A percentile compares a stretch with the other conserved stretches of the same genome.
Conservation (phyloP, 2,888 invertebrate species). For the Tupiocoris notatus region DNA sequence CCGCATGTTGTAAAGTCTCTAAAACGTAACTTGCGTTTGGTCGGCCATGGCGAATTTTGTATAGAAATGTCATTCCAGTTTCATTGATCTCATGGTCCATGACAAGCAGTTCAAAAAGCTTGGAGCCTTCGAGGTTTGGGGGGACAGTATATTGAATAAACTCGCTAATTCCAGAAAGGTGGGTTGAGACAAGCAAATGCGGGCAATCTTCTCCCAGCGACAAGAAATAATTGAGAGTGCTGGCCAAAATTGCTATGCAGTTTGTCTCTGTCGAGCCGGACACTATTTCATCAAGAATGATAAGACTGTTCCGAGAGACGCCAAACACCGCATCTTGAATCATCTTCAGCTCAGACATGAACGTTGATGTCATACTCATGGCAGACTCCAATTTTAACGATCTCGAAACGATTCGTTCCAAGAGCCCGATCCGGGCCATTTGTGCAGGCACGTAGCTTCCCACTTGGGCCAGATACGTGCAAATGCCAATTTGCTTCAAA, state of each 20-base stretch:
- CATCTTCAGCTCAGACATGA: slow-evolving; percentile 80
- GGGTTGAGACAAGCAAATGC: slow-evolving; percentile 74
- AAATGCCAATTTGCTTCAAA: slow-evolving; percentile 73
- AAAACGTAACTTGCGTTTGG: slow-evolving; percentile 51
- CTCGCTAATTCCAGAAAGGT: slow-evolving; percentile 54
- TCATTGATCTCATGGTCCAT: slow-evolving; percentile 61
- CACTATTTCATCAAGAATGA: slow-evolving; percentile 88
- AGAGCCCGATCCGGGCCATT: slow-evolving; percentile 66
- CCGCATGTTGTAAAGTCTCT: slow-evolving; percentile 16
- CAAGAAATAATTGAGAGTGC: slow-evolving; percentile 68
- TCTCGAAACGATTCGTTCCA: slow-evolving; percentile 73
- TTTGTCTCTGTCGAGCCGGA: slow-evolving; percentile 76
- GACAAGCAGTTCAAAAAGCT: slow-evolving; percentile 32
- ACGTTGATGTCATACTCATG: slow-evolving; percentile 76
- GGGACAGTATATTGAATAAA: slow-evolving; percentile 16
- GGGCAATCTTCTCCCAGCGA: slow-evolving; percentile 61
- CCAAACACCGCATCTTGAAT: slow-evolving; percentile 61
- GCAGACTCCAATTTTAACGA: slow-evolving; percentile 76
- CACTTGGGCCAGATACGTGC: slow-evolving; percentile 81
- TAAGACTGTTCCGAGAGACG: slow-evolving; percentile 65
- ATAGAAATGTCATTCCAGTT: slow-evolving; percentile 65
- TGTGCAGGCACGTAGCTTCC: slow-evolving; percentile 87
- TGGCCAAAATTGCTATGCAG: slow-evolving; percentile 70
- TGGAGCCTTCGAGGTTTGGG: slow-evolving; percentile 32
- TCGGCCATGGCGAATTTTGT: slow-evolving; percentile 62